phyloP scores from a whole-genome alignment of 2,888 invertebrate species.

The Lysandra bellargus region DNA sequence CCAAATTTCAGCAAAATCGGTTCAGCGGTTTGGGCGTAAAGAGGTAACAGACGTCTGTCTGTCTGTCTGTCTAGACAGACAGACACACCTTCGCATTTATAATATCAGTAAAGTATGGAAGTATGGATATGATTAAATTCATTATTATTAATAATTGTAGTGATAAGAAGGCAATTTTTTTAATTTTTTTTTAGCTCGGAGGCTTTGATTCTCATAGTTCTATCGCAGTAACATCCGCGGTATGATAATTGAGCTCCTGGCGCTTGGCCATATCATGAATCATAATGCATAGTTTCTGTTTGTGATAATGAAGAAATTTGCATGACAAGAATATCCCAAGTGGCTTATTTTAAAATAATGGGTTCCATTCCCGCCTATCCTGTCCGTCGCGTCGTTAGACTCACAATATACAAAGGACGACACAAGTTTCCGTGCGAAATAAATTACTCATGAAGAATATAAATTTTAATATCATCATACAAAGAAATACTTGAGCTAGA shows the following conservation, averaged over 20 bases:
- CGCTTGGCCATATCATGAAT: neutral
- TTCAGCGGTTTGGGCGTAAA: too few species aligned
- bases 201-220: neutral
- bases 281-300: neutral
- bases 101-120: too few species aligned
- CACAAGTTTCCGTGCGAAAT: constrained; percentile 25
- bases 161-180: too few species aligned
- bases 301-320: constrained; percentile 7
- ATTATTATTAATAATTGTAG: too few species aligned
- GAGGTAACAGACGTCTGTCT: too few species aligned
- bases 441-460: constrained; percentile 29
- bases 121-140: too few species aligned
- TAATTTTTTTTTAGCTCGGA: neutral
- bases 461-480: constrained; percentile 25
- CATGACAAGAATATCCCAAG: neutral
- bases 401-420: constrained; percentile 24
- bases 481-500: neutral
- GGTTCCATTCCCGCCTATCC: constrained; percentile 6
- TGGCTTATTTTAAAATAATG: constrained; percentile 12
- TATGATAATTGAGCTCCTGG: neutral
- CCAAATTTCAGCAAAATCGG: too few species aligned
- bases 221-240: neutral
- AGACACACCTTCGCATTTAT: too few species aligned
- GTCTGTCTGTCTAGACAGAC: too few species aligned
- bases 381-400: constrained; percentile 14